Evolutionary conservation across 1,140 invertebrate genomes (phyloP), one percentile per base, ranked within the genome.

Genomic region (Ostrea denselamellosa): DNA sequence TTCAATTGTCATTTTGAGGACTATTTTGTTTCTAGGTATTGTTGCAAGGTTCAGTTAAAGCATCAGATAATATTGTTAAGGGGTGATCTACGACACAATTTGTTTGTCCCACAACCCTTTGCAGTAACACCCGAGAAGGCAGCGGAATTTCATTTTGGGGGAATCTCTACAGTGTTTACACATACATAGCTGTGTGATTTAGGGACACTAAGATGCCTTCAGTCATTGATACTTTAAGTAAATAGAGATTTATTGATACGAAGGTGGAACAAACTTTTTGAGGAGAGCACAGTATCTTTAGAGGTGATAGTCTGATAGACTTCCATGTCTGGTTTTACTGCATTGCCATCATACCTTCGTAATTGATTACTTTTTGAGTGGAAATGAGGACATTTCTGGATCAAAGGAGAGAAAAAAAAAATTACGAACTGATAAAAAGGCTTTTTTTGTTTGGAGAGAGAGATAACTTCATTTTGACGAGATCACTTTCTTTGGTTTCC

Each of bases 11-110:
- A 77, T 77, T 77, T 77, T 77, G 68, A 77, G 68, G 8, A 25
- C 25, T 77, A 77, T 77, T 77, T 77, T 77, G 68, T 77, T 77
- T 77, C 68, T 28, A 77, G 7, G 25, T 34, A 77, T 77, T 77
- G 68, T 77, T 77, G 22, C 17, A 25, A 77, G 68, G 68, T 77
- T 77, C 68, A 77, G 28, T 77, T 28, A 25, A 77, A 77, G 68
- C 68, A 77, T 77, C 68, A 77, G 68, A 77, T 77, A 77, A 25
- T 28, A 77, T 77, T 77, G 68, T 77, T 77, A 0, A 34, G 68
- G 25, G 28, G 68, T 17, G 68, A 77, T 25, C 68, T 77, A 77
- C 9, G 68, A 25, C 68, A 14, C 25, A 28, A 28, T 77, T 77
- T 25, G 22, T 77, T 22, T 77, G 68, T 77, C 28, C 68, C 68